phyloP scores from a whole-genome alignment of 2,888 invertebrate species.

The Dryobota labecula region DNA sequence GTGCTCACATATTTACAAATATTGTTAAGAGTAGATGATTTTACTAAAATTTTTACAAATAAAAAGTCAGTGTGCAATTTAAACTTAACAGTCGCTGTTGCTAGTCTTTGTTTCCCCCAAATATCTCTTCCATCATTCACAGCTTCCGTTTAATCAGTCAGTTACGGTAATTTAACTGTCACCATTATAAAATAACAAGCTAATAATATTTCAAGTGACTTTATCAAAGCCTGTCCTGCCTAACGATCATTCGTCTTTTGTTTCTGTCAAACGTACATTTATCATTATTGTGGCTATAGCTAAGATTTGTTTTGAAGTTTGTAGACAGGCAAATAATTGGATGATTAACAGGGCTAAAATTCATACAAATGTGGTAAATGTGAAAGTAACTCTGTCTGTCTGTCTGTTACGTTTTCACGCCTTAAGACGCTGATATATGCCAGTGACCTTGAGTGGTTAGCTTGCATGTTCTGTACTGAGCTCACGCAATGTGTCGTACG shows the following conservation, averaged over 20 bases:
- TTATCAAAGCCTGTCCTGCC: constrained; percentile 12
- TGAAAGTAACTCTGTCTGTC: too few relatives aligned
- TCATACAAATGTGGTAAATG: too few relatives aligned
- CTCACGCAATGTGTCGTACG: too few relatives aligned
- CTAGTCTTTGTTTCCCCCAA: not conserved
- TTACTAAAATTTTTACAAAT: too few relatives aligned
- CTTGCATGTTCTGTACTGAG: too few relatives aligned
- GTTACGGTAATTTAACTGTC: constrained; percentile 19
- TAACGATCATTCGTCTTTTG: constrained; percentile 35
- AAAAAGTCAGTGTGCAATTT: too few relatives aligned
- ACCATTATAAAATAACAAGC: constrained; percentile 23
- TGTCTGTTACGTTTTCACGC: too few relatives aligned
- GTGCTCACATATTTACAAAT: too few relatives aligned
- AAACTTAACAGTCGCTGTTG: not conserved
- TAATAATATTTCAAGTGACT: constrained; percentile 37
- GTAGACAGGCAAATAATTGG: constrained; percentile 8
- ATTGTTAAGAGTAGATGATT: too few relatives aligned
- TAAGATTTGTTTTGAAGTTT: constrained; percentile 19
- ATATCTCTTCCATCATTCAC: constrained; percentile 9
- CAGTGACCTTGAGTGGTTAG: too few relatives aligned
- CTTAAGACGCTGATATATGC: too few relatives aligned
- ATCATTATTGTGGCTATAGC: constrained; percentile 11
- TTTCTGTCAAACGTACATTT: constrained; percentile 28
- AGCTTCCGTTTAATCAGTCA: constrained; percentile 18
- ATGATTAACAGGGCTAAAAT: constrained; percentile 9